Evolutionary conservation across 2,888 invertebrate genomes (phyloP).

Genomic region (Dyspetes luteomarginatus): DNA sequence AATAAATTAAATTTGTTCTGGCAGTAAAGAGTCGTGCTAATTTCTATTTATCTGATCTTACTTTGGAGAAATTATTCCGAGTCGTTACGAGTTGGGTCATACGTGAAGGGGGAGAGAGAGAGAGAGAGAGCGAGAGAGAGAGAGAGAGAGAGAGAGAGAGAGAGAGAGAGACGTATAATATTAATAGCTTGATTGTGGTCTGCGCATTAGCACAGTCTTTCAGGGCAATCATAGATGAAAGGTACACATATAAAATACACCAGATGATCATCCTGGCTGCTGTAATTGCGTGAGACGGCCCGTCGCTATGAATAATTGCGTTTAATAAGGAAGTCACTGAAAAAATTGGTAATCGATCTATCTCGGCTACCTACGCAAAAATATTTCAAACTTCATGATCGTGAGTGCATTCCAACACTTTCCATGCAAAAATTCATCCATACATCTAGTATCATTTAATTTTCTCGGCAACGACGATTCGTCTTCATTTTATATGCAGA

Average conservation of each 20-base stretch:
- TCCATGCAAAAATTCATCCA: too few species aligned
- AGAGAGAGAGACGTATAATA: neutral
- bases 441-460: too few species aligned
- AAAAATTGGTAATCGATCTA: constrained; percentile 62
- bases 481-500: too few species aligned
- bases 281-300: constrained; percentile 52
- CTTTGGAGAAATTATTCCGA: constrained; percentile 35
- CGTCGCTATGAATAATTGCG: constrained; percentile 59
- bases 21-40: too few species aligned
- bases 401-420: too few species aligned
- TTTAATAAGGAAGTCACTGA: constrained; percentile 62
- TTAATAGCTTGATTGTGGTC: neutral
- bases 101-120: constrained; percentile 12
- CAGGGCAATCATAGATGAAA: constrained; percentile 41
- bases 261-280: constrained; percentile 4
- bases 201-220: constrained; percentile 4
- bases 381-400: constrained; percentile 37
- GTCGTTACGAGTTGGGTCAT: constrained; percentile 29
- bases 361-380: constrained; percentile 47
- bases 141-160: constrained; percentile 4
- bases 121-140: neutral
- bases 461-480: too few species aligned
- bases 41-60: too few species aligned
- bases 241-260: neutral
- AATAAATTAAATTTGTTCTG: too few species aligned